Conservation (phyloP, 2,888 invertebrate species). For the Dastarcus helophoroides region DNA sequence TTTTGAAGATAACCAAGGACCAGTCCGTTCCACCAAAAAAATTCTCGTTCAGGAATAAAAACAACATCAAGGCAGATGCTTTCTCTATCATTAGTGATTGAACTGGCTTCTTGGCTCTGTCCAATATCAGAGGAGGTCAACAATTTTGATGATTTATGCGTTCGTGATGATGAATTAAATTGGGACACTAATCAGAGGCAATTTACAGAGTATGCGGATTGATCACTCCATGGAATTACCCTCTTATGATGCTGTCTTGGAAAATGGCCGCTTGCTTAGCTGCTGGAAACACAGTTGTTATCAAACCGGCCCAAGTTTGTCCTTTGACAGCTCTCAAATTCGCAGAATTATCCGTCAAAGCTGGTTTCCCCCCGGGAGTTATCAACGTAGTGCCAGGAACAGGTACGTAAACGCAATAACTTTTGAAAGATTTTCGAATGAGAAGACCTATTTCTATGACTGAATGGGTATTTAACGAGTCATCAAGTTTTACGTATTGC, state of each 20-base stretch:
- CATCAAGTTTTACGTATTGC: not conserved
- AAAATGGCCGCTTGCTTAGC: constrained; percentile 97
- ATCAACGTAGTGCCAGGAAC: constrained; percentile 86
- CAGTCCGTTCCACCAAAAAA: too few species aligned
- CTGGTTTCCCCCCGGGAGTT: constrained; percentile 93
- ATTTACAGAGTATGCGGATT: constrained; percentile 73
- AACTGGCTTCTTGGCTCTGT: too few species aligned
- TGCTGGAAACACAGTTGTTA: constrained; percentile 91
- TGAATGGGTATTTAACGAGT: too few species aligned
- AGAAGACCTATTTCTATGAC: too few species aligned
- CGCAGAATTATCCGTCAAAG: constrained; percentile 76
- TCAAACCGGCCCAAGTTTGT: constrained; percentile 88
- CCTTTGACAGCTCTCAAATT: constrained; percentile 92
- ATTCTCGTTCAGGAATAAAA: too few species aligned
- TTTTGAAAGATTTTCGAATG: not conserved
- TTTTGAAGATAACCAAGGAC: too few species aligned
- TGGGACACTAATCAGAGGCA: too few species aligned
- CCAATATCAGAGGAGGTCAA: too few species aligned
- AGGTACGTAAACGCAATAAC: constrained; percentile 32
- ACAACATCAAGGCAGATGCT: too few species aligned
- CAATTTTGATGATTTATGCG: too few species aligned
- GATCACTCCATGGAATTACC: constrained; percentile 97
- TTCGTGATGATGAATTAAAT: too few species aligned
- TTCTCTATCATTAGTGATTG: too few species aligned
- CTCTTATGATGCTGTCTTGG: constrained; percentile 97